These are phyloP conservation scores for Spheniscus humboldti DNA, from an alignment of 2,797 vertebrate genomes.

Conservation along the genomic window DNA sequence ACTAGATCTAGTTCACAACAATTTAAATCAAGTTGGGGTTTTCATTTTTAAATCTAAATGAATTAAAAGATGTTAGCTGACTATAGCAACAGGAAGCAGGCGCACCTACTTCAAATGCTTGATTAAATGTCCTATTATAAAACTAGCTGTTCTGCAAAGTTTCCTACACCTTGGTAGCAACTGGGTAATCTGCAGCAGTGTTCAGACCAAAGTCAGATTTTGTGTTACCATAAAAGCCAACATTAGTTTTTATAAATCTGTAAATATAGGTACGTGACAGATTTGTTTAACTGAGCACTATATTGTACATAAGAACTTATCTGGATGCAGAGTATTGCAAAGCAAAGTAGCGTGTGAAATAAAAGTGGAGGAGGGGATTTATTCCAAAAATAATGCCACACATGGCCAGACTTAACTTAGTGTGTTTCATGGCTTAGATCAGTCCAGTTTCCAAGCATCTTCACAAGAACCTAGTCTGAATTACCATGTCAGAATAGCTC, in stretches of 20 bases:
- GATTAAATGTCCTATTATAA: neutral
- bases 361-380: neutral
- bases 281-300: neutral
- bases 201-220: neutral
- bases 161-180: neutral
- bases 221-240: neutral
- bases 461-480: neutral
- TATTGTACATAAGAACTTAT: neutral
- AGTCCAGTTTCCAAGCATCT: neutral
- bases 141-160: neutral
- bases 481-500: neutral
- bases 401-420: neutral
- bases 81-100: neutral
- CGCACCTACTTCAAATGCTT: neutral
- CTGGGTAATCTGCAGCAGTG: neutral
- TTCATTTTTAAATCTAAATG: neutral
- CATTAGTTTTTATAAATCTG: neutral
- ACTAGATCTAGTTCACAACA: neutral
- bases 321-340: neutral
- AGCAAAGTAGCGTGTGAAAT: neutral
- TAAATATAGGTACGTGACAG: neutral
- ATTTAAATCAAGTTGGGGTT: neutral
- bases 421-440: neutral
- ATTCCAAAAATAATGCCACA: neutral
- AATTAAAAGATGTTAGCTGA: neutral